These are phyloP conservation scores for Polymixis lichenea DNA, from an alignment of 2,888 invertebrate genomes.

Conservation along the genomic window DNA sequence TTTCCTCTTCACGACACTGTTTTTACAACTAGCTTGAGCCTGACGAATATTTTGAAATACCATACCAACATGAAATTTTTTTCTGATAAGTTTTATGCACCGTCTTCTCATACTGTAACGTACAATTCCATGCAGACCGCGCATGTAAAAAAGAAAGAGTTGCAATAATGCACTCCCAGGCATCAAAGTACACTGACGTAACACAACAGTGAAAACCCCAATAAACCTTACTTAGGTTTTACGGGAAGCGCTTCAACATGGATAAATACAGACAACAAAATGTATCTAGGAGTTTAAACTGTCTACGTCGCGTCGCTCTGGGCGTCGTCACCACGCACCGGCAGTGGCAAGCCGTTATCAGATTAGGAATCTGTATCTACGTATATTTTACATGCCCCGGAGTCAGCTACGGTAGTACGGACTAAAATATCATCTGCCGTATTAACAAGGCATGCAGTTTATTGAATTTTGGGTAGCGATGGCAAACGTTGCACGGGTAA, in stretches of 20 bases:
- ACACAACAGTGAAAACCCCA: conserved; percentile 12
- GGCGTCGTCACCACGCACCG: background rate
- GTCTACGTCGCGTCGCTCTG: conserved; percentile 5
- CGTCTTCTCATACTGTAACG: background rate
- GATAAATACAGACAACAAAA: conserved; percentile 32
- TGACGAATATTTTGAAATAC: conserved; percentile 17
- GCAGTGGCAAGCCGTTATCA: conserved; percentile 18
- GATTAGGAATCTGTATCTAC: conserved; percentile 27
- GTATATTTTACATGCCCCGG: conserved; percentile 9
- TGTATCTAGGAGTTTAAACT: conserved; percentile 7
- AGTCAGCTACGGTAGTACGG: background rate
- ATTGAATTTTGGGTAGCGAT: background rate
- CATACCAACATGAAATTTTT: conserved; percentile 5
- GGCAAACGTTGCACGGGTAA: background rate
- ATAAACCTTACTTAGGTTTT: conserved; percentile 20
- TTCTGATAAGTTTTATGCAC: background rate
- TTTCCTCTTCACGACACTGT: background rate
- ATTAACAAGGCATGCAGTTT: conserved; percentile 5
- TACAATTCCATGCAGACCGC: background rate
- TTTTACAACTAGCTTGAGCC: background rate
- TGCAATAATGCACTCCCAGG: conserved; percentile 28
- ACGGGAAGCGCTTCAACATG: conserved; percentile 12
- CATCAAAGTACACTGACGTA: conserved; percentile 13
- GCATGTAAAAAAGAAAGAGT: conserved; percentile 29
- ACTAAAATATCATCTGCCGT: conserved; percentile 10